phyloP scores from a whole-genome alignment of 1,140 invertebrate species.

The Apis florea region DNA sequence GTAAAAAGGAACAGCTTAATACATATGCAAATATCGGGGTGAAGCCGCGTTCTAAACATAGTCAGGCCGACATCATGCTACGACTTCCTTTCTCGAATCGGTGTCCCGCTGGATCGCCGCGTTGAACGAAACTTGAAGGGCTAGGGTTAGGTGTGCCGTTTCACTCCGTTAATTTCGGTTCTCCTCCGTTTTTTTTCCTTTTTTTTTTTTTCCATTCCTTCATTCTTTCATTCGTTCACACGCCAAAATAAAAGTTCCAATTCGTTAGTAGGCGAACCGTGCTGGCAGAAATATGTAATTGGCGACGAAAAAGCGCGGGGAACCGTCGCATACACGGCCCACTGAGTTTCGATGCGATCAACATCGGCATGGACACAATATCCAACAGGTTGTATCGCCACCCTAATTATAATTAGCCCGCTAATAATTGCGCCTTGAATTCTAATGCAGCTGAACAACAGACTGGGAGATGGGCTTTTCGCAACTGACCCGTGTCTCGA shows the following conservation, averaged over 20 bases:
- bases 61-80: slow-evolving; percentile 4
- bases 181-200: neutral
- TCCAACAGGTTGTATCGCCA: neutral
- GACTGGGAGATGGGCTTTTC: neutral
- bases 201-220: neutral
- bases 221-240: slow-evolving; percentile 27
- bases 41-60: slow-evolving; percentile 28
- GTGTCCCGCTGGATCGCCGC: slow-evolving; percentile 7
- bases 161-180: slow-evolving; percentile 56
- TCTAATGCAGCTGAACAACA: slow-evolving; percentile 16
- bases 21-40: slow-evolving; percentile 17
- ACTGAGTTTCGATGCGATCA: slow-evolving; percentile 34
- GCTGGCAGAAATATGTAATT: slow-evolving; percentile 11
- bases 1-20: neutral
- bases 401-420: slow-evolving; percentile 42
- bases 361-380: neutral
- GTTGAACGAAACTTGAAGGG: neutral
- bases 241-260: slow-evolving; percentile 54
- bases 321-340: slow-evolving; percentile 3
- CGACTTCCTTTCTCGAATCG: slow-evolving; percentile 40
- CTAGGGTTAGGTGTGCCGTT: slow-evolving; percentile 37
- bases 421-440: slow-evolving; percentile 31
- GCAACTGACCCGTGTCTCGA: neutral
- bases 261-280: slow-evolving; percentile 16
- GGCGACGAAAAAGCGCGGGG: slow-evolving; percentile 5